Conservation (phyloP, 1,140 invertebrate genomes). For the Neocloeon triangulifer region DNA sequence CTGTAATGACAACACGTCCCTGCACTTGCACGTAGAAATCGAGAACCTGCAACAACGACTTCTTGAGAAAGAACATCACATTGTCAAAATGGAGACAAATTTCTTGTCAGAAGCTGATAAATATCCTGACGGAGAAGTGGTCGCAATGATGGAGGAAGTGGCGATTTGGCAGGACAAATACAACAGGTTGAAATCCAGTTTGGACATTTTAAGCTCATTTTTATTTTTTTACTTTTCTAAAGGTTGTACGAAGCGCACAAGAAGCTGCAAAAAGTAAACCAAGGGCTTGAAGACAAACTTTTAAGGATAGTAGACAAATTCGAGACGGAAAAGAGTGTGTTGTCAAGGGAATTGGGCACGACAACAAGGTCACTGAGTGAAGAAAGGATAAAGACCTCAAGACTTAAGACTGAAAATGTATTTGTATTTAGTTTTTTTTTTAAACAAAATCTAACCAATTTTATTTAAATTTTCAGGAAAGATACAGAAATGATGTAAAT, state of each 20-base stretch:
- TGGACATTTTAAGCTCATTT: background rate
- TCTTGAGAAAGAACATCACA: slow-evolving; percentile 55
- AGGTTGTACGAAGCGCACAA: slow-evolving; percentile 82
- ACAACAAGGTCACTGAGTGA: slow-evolving; percentile 71
- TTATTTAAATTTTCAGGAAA: slow-evolving; percentile 46
- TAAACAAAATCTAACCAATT: background rate
- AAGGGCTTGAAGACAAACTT: slow-evolving; percentile 84
- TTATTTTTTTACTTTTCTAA: slow-evolving; percentile 13
- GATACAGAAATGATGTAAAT: slow-evolving; percentile 85
- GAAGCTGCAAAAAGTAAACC: slow-evolving; percentile 84
- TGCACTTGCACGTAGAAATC: slow-evolving; percentile 66
- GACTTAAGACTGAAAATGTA: slow-evolving; percentile 82
- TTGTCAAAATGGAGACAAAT: slow-evolving; percentile 63
- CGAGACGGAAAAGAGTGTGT: slow-evolving; percentile 68
- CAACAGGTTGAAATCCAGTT: slow-evolving; percentile 44
- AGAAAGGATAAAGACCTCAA: slow-evolving; percentile 63
- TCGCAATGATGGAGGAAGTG: slow-evolving; percentile 63
- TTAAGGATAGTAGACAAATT: slow-evolving; percentile 80
- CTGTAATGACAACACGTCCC: slow-evolving; percentile 24
- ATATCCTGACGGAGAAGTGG: slow-evolving; percentile 41
- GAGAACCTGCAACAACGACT: slow-evolving; percentile 63
- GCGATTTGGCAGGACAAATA: slow-evolving; percentile 79
- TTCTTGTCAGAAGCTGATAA: slow-evolving; percentile 60
- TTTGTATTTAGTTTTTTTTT: slow-evolving; percentile 17
- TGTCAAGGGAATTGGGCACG: slow-evolving; percentile 69